Base-by-base conservation (phyloP, 2,888 invertebrate genomes). In the Urechis unicinctus region DNA sequence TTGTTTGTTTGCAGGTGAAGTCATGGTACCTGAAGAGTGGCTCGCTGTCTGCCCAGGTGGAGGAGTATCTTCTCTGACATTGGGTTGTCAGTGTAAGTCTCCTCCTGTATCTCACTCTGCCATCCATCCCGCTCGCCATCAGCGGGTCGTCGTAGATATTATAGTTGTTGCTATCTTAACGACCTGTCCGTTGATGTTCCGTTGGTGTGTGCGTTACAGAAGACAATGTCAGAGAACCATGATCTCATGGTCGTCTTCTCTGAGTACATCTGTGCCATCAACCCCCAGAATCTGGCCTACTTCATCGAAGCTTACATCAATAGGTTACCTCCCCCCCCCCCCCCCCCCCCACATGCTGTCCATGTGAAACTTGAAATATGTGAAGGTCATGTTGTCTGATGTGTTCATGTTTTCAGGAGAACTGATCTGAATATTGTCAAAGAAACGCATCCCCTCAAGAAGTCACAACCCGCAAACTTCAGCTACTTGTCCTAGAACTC, bases 41-140 rank as follows among this genome's bases (percentile, higher is more conserved):
- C 6, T 69, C 69, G 64, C 58, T 77, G 60, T 73, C 76, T 6
- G 68, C 70, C 51, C 71, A 70, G 55, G 74, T 74, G 13, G 75
- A 76, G 57, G 77, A 97, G 74, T 97, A 97, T 76, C 84, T 99
- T 61, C 89, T 98, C 88, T 97, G 97, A 96, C 95, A 98, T 81
- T 97, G 98, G 81, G 97, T 99, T 78, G 97, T 97, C 55, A 65
- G 60, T 61, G 77, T 77, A 62, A 62, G 67, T 42, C 6, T 24
- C 4, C n/a, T n/a, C 36, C 17, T 48, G 26, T 25, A 21, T 21
- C 21, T 45, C 21, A 21, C 46, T 45, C 9, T 9, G 21, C 21
- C 13, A 17, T 45, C 6, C 9, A 13, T 9, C 22, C 17, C 24
- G 26, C 28, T 9, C 9, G n/a, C 17, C 24, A 42, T 9, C 43